Evolutionary conservation across 2,888 invertebrate genomes (phyloP).

Genomic region (Blera fallax): DNA sequence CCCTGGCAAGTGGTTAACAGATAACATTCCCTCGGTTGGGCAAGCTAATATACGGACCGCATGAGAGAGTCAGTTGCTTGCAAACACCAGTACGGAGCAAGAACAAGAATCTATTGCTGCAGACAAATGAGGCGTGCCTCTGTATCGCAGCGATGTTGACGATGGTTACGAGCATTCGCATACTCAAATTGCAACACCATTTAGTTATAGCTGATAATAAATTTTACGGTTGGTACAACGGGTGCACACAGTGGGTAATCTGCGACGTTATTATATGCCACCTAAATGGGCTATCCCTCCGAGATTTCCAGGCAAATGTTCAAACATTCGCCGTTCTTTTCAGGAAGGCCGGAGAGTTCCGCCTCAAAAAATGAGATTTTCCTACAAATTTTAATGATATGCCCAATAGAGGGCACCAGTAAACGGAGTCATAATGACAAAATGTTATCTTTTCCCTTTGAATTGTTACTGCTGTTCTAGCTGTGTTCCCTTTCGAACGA

Average conservation of each 20-base stretch:
- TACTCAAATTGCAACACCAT: conserved; percentile 14
- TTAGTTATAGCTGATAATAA: conserved; percentile 11
- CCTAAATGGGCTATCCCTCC: not conserved
- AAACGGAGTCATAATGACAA: not conserved
- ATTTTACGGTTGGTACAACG: not conserved
- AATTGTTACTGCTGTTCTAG: not conserved
- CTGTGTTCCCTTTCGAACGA: not conserved
- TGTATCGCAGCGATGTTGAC: not conserved
- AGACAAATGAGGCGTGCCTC: not conserved
- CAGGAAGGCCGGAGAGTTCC: not conserved
- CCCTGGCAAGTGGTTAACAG: conserved; percentile 18
- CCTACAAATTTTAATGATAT: not conserved
- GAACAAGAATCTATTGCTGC: too few species aligned
- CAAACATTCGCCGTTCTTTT: not conserved
- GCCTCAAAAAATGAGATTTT: not conserved
- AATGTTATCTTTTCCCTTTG: conserved; percentile 5
- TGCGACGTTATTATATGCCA: conserved; percentile 11
- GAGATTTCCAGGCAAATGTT: conserved; percentile 4
- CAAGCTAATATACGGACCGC: not conserved
- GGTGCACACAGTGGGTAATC: conserved; percentile 2
- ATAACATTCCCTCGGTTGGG: conserved; percentile 9
- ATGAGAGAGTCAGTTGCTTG: not conserved
- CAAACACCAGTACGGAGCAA: not conserved
- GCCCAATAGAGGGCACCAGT: conserved; percentile 3
- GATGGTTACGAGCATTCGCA: not conserved